phyloP scores from a whole-genome alignment of 2,113 vertebrate genomes.

The Nanorana parkeri region DNA sequence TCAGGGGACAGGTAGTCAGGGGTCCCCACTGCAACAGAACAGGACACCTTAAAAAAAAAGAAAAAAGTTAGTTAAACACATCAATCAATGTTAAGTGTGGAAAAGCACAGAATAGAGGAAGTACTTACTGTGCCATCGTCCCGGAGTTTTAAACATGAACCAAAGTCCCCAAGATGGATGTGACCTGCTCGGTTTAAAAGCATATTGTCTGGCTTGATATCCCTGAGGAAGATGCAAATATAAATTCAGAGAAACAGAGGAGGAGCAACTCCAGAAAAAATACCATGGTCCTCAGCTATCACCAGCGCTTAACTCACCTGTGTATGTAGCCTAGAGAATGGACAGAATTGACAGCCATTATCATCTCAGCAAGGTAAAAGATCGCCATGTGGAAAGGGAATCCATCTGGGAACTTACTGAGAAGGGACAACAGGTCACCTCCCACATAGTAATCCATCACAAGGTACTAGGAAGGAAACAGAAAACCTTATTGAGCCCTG shows the following conservation, averaged over 20 bases:
- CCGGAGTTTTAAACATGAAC: conserved; percentile 80
- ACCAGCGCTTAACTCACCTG: conserved; percentile 63
- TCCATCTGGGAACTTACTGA: conserved; percentile 86
- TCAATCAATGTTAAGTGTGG: neutral
- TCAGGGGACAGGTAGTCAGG: conserved; percentile 89
- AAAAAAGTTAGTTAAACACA: neutral
- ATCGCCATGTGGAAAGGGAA: conserved; percentile 84
- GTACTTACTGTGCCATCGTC: conserved; percentile 79
- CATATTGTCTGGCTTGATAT: conserved; percentile 89
- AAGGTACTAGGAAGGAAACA: conserved; percentile 74
- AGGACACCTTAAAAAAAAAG: conserved; percentile 70
- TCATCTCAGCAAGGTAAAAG: conserved; percentile 87
- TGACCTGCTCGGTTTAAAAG: conserved; percentile 82
- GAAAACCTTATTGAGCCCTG: neutral
- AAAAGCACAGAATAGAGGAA: neutral
- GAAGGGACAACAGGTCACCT: conserved; percentile 84
- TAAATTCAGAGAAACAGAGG: neutral
- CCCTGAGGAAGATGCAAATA: conserved; percentile 66
- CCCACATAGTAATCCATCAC: conserved; percentile 89
- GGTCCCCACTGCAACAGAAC: conserved; percentile 82
- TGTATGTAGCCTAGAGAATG: conserved; percentile 85
- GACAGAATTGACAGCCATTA: conserved; percentile 85
- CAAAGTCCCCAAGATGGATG: conserved; percentile 83
- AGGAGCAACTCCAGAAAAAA: neutral
- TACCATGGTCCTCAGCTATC: neutral